These are phyloP conservation scores for Cyprinus carpio DNA, from an alignment of 2,113 vertebrate species.

Conservation along the genomic window DNA sequence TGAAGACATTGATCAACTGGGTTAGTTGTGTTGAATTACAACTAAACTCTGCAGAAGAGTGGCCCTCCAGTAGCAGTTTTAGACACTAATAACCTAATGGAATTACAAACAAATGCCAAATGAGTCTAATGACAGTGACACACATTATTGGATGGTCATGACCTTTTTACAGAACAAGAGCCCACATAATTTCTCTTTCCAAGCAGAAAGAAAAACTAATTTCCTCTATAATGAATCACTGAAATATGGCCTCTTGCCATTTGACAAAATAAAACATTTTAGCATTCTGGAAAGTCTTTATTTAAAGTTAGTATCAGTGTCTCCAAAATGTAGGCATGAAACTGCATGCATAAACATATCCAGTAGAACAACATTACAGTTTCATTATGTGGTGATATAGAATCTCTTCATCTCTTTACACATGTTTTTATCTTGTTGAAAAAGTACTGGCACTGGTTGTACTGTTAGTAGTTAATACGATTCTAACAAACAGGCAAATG, in stretches of 20 bases:
- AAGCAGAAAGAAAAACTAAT: background rate
- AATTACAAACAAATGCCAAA: too few species aligned
- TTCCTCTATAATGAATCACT: background rate
- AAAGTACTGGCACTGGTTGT: slow-evolving; percentile 58
- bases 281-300: slow-evolving; percentile 62
- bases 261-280: background rate
- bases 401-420: slow-evolving; percentile 23
- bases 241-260: background rate
- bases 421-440: slow-evolving; percentile 38
- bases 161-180: too few species aligned
- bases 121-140: too few species aligned
- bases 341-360: slow-evolving; percentile 57
- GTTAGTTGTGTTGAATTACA: too few species aligned
- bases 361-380: slow-evolving; percentile 59
- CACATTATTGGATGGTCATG: too few species aligned
- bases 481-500: slow-evolving; percentile 66
- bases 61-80: too few species aligned
- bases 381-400: slow-evolving; percentile 10
- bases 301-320: slow-evolving; percentile 67
- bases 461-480: slow-evolving; percentile 61
- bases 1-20: too few species aligned
- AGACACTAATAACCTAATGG: too few species aligned
- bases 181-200: background rate
- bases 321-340: slow-evolving; percentile 61
- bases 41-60: too few species aligned